phyloP scores from a whole-genome alignment of 1,140 invertebrate species.

The Dendroctonus ponderosae region DNA sequence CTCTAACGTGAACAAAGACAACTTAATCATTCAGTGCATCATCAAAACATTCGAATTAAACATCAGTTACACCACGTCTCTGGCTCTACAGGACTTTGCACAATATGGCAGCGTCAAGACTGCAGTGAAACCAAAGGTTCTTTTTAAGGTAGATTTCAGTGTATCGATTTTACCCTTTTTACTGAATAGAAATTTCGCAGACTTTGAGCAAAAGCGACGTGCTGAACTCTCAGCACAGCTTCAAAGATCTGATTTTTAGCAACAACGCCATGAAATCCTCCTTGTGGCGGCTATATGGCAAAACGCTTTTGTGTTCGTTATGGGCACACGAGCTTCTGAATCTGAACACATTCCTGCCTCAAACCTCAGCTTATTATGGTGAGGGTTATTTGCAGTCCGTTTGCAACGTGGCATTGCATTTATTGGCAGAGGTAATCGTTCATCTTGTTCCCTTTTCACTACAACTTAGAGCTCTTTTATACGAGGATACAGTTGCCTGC shows the following conservation, averaged over 20 bases:
- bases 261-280: conserved; percentile 77
- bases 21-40: conserved; percentile 60
- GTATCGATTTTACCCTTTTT: background rate
- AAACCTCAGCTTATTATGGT: conserved; percentile 62
- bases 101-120: conserved; percentile 49
- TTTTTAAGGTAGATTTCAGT: conserved; percentile 51
- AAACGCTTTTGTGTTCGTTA: conserved; percentile 76
- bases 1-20: conserved; percentile 49
- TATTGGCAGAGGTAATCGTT: conserved; percentile 54
- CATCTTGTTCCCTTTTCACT: background rate
- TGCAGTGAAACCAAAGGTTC: conserved; percentile 48
- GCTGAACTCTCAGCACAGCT: conserved; percentile 80
- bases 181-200: conserved; percentile 56
- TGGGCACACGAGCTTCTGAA: conserved; percentile 76
- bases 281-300: conserved; percentile 84
- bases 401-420: conserved; percentile 66
- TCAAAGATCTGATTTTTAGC: conserved; percentile 75
- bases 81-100: conserved; percentile 63
- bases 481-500: too few species aligned
- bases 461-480: too few species aligned
- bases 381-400: conserved; percentile 69
- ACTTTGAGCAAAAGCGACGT: conserved; percentile 80
- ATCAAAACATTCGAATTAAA: conserved; percentile 60
- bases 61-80: conserved; percentile 62
- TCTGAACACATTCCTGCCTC: conserved; percentile 62